phyloP scores from a whole-genome alignment of 2,888 invertebrate genomes.

The Trachelus iudaicus region DNA sequence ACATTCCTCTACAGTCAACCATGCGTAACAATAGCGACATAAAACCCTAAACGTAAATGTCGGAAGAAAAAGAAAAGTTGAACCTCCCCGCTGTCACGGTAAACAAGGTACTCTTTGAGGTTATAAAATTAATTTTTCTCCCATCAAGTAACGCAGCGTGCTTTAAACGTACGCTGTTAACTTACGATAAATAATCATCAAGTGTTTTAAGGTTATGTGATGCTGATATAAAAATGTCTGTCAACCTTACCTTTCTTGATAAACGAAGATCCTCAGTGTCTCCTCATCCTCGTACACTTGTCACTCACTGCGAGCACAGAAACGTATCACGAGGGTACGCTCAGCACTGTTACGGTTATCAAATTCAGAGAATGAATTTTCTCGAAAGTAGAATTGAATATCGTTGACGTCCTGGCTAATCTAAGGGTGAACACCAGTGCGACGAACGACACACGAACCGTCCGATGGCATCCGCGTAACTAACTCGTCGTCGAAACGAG shows the following conservation, averaged over 20 bases:
- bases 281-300: not conserved
- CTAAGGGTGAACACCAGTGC: not conserved
- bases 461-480: conserved; percentile 57
- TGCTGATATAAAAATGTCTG: not conserved
- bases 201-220: not conserved
- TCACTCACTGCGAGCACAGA: not conserved
- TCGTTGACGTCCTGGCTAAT: not conserved
- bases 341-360: not conserved
- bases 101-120: not conserved
- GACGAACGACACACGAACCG: conserved; percentile 38
- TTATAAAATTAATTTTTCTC: not conserved
- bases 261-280: not conserved
- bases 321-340: not conserved
- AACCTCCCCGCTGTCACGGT: not conserved
- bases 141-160: not conserved
- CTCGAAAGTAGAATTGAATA: not conserved
- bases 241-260: not conserved
- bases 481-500: conserved; percentile 42
- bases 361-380: not conserved
- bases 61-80: not conserved
- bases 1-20: not conserved
- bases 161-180: not conserved
- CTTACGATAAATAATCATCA: not conserved
- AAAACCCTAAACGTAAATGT: not conserved
- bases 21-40: not conserved